Evolutionary conservation across 2,888 invertebrate species (phyloP).

Genomic region (Drosophila antonietae): DNA sequence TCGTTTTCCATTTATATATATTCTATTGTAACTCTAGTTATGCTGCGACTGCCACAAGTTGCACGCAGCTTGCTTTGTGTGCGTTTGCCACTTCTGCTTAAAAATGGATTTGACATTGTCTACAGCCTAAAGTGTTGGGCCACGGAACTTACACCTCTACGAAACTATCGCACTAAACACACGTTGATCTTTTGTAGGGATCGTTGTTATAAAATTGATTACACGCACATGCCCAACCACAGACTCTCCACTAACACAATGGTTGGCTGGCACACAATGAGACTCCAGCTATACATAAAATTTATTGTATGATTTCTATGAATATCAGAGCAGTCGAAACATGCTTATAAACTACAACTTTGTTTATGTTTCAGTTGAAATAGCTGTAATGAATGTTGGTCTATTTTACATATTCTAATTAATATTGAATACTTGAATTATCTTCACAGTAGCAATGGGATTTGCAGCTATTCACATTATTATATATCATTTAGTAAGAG

Average conservation of each 20-base stretch:
- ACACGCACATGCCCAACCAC: slow-evolving; percentile 40
- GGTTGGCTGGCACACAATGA: slow-evolving; percentile 26
- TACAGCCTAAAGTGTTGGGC: slow-evolving; percentile 67
- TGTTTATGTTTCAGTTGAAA: slow-evolving; percentile 9
- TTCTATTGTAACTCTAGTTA: slow-evolving; percentile 45
- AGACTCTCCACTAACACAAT: slow-evolving; percentile 10
- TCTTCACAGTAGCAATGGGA: too few relatives aligned
- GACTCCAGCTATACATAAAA: slow-evolving; percentile 39
- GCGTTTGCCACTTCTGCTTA: slow-evolving; percentile 56
- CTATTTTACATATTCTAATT: neutral
- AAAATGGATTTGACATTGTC: slow-evolving; percentile 76
- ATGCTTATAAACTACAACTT: slow-evolving; percentile 2
- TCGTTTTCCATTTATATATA: slow-evolving; percentile 55
- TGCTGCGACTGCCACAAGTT: slow-evolving; percentile 22
- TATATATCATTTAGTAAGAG: neutral
- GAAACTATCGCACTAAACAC: slow-evolving; percentile 68
- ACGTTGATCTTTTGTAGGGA: slow-evolving; percentile 72
- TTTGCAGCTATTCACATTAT: neutral
- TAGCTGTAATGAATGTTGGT: neutral
- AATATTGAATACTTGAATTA: neutral
- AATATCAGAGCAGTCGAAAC: slow-evolving; percentile 47
- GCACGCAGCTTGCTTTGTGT: slow-evolving; percentile 37
- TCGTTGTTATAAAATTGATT: slow-evolving; percentile 72
- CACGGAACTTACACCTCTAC: slow-evolving; percentile 34
- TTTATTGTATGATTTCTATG: slow-evolving; percentile 69